Percentiles rank a stretch among this genome's conserved stretches.
These are phyloP conservation scores for Melanotus villosus DNA, from an alignment of 2,888 invertebrate genomes.

Conservation along the genomic window DNA sequence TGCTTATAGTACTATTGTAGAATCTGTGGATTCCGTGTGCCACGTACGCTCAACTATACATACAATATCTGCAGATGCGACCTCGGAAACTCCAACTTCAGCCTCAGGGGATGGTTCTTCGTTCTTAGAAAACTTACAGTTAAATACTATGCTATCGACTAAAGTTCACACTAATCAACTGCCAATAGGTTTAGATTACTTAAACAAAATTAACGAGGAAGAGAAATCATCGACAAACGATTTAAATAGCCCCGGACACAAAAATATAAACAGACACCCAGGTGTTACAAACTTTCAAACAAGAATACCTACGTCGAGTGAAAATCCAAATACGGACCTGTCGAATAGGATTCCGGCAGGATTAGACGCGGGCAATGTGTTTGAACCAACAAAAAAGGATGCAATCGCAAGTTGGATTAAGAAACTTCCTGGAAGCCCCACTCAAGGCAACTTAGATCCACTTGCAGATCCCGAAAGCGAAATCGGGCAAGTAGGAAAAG, in stretches of 20 bases:
- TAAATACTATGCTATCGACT: neutral
- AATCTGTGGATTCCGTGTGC: neutral
- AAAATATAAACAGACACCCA: too few species aligned
- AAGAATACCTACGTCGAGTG: too few species aligned
- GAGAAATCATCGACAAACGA: too few species aligned
- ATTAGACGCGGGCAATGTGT: neutral
- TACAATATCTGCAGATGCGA: neutral
- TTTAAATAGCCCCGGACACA: too few species aligned
- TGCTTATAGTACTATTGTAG: neutral
- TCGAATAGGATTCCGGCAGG: too few species aligned
- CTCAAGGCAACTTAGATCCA: neutral
- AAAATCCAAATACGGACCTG: too few species aligned
- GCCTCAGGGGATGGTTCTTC: neutral
- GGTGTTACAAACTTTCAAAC: too few species aligned
- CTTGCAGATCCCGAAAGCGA: neutral
- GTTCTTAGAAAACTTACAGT: neutral
- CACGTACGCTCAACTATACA: neutral
- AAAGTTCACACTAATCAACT: neutral
- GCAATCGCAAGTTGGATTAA: conserved; percentile 4
- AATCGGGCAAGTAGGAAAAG: conserved; percentile 1
- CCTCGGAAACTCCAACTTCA: neutral
- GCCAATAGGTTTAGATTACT: neutral
- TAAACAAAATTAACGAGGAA: neutral
- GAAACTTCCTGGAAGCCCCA: neutral
- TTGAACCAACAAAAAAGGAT: neutral